Evolutionary conservation across 2,888 invertebrate species (phyloP), one percentile per base, ranked within the genome.

Genomic region (Azorinus chamasolen): DNA sequence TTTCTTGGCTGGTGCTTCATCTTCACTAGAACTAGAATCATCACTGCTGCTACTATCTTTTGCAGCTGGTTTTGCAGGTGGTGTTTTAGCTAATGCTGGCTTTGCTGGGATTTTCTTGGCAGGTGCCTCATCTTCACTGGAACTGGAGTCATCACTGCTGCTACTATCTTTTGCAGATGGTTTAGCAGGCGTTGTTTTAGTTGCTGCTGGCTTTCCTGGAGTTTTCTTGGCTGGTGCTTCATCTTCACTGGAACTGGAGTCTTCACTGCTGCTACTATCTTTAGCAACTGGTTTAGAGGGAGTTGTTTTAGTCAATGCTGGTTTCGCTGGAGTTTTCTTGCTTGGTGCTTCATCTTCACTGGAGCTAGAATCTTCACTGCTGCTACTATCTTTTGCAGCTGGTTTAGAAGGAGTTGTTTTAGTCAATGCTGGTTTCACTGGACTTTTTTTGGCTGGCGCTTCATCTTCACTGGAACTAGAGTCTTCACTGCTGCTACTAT

Each of bases 281-380:
- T 68, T 46, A 46, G 58, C 51, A 14, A 61, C 57, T 24, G 45
- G 50, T 18, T 43, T 55, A 6, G 51, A 39, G n/a, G 51, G 48
- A 0, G 70, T 24, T 32, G 51, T 2, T 59, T 61, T 61, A 12
- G 53, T 27, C 20, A 51, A 20, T 10, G 48, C 18, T 8, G 37
- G 27, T 58, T 72, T 75, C 16, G 22, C 48, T 8, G 57, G 51
- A 1, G 53, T 22, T 27, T 57, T 18, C 32, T 65, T 62, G 45
- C 50, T n/a, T 57, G 69, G 65, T 68, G 6, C 70, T 41, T 76
- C 64, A n/a, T 75, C 78, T 46, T 78, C 73, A 58, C 76, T 77
- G 0, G 71, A 81, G 45, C 70, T 65, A 25, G 51, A 76, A 41
- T 74, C 76, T 27, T 54, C 59, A 63, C 53, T 65, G 58, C 70